Base-by-base conservation (phyloP, 2,888 invertebrate genomes). In the Stegophylla sp. region DNA sequence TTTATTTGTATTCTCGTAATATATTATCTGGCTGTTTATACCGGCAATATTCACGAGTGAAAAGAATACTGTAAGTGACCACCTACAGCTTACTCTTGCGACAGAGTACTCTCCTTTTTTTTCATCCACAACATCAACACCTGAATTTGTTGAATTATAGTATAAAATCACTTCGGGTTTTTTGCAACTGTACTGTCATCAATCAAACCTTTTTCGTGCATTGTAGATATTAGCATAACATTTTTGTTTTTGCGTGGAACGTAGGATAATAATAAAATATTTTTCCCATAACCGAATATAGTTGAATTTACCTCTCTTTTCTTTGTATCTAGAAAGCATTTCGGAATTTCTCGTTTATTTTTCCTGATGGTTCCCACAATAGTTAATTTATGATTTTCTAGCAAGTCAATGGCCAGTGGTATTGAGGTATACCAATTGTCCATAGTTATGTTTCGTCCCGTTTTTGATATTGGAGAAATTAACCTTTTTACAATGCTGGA, bases 61-160 rank as follows among this genome's bases (percentile, higher is more conserved):
- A 71, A 34, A 71, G 17, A 71, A 71, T 71, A 71, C 34, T 34
- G 28, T 67, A n/a, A 67, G 67, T 48, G 67, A 9, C 48, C 28
- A 67, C 17, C 48, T 48, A 28, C 17, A 67, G n/a, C 67, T 48
- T 1, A 48, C n/a, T 28, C 67, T 67, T 20, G 48, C 45, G 5
- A 67, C 67, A 48, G 48, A 67, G 67, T 67, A 67, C 67, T 17
- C 17, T 26, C 15, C 9, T 26, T 45, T 66, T 45, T 17, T 15
- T 45, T 66, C n/a, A 0, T 43, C 26, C 1, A 66, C 66, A 17
- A 41, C 34, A 66, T 66, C 66, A 26, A 66, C 45, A 13, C 45
- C 45, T 3, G 41, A 64, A 41, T 64, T 64, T 41, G 41, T 41
- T n/a, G 13, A 23, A 23, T 66, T 66, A n/a, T 45, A 66, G 45